phyloP scores from a whole-genome alignment of 2,113 vertebrate genomes.

The Ageneiosus marmoratus region DNA sequence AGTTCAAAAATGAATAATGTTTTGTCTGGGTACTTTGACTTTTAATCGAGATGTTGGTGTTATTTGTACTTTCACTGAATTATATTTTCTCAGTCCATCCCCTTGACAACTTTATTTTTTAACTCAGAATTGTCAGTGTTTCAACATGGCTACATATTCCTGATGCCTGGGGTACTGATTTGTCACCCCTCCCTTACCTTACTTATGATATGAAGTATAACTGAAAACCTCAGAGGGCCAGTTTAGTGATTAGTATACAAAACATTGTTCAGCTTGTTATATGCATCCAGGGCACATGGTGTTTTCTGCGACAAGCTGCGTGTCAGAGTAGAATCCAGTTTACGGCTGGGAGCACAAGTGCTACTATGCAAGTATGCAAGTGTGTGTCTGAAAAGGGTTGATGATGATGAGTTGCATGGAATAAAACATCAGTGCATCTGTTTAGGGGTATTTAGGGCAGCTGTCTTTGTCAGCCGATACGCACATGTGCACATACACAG shows the following conservation, averaged over 20 bases:
- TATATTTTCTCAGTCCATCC: not conserved
- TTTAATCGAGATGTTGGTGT: not conserved
- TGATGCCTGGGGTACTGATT: not conserved
- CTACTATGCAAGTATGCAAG: not conserved
- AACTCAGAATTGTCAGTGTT: not conserved
- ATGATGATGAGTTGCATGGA: conserved; percentile 20
- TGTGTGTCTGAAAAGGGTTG: not conserved
- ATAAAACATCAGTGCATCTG: conserved; percentile 38
- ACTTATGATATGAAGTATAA: not conserved
- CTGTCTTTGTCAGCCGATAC: conserved; percentile 29
- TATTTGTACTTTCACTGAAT: too few species aligned
- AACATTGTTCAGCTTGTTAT: too few species aligned
- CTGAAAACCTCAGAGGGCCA: not conserved
- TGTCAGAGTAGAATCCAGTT: conserved; percentile 22
- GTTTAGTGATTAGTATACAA: not conserved
- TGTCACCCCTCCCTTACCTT: not conserved
- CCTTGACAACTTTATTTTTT: not conserved
- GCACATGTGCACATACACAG: not conserved
- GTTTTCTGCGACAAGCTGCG: not conserved
- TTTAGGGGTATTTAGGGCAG: conserved; percentile 37
- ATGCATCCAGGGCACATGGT: not conserved
- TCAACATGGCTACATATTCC: not conserved
- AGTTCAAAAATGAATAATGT: not conserved
- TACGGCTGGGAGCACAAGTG: conserved; percentile 38
- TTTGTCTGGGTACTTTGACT: not conserved